Evolutionary conservation across 2,888 invertebrate genomes (phyloP), one percentile per base, ranked within the genome.

Genomic region (Loripinus fragilis): DNA sequence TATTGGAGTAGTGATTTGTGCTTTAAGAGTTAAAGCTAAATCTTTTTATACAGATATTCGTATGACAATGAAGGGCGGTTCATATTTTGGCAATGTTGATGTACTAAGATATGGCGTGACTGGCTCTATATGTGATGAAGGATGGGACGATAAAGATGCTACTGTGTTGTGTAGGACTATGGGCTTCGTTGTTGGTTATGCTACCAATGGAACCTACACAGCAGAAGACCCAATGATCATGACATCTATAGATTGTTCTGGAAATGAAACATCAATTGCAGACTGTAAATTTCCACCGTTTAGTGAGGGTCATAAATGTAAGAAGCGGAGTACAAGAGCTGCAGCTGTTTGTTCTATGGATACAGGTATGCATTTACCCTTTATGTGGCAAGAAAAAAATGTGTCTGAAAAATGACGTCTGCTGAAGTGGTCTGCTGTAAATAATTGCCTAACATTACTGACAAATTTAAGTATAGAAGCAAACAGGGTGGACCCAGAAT

Each of bases 91-190:
- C 8, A 74, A 82, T 30, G 81, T 88, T 7, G 82, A 81, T 30
- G 87, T 89, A 0, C 67, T n/a, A 23, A 78, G 87, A 25, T 88
- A 85, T 65, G 91, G 89, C 7, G 77, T 88, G 0, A 78, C 79
- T 80, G 90, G 90, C 0, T 81, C 88, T 30, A 81, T 90, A 1
- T 90, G 90, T 78, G 88, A 95, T 81, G 52, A 91, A 83, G 74
- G 92, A 64, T 95, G 95, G 95, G 94, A 92, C 66, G 90, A 95
- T 17, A 92, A 92, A 33, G 95, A 95, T 90, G 95, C 95, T 20
- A 90, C 93, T 71, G 92, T 95, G 25, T 93, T 95, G 17, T 95
- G 95, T 89, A 91, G 90, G 80, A 94, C 95, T 80, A 91, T 95
- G 1, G 95, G 95, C 50, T 95, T 73, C 66, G 35, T 64, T n/a